Conservation (phyloP, 2,113 vertebrate genomes). For the Periophthalmodon schlosseri region DNA sequence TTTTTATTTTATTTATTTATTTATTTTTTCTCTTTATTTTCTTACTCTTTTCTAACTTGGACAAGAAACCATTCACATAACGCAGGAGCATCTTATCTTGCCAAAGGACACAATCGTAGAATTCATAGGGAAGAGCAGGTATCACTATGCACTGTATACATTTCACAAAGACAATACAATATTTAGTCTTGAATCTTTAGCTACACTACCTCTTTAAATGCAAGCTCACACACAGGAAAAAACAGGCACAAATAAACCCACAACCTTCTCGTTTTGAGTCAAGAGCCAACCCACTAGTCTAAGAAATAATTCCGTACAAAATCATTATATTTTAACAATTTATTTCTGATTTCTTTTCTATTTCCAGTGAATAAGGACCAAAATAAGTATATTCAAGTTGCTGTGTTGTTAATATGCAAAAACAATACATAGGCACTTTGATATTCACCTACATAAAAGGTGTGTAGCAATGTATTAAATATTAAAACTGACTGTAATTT, state of each 20-base stretch:
- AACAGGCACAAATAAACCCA: background rate
- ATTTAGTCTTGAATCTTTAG: no score
- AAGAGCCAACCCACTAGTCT: background rate
- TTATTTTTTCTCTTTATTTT: no score
- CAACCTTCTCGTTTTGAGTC: background rate
- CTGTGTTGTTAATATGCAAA: constrained; percentile 1
- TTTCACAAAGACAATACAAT: no score
- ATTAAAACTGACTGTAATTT: constrained; percentile 23
- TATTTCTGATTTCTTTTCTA: constrained; percentile 5
- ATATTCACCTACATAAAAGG: constrained; percentile 3
- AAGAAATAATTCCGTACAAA: background rate
- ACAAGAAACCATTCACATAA: no score
- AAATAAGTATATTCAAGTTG: background rate
- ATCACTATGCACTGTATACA: background rate
- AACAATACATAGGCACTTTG: constrained; percentile 3
- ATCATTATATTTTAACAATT: background rate
- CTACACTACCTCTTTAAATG: no score
- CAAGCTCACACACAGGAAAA: background rate
- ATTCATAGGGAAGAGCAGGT: no score
- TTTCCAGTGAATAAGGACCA: constrained; percentile 3
- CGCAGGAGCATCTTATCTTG: background rate
- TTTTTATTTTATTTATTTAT: no score
- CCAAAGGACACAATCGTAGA: background rate
- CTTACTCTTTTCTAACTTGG: no score
- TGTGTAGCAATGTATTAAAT: constrained; percentile 18